phyloP scores from a whole-genome alignment of 2,797 vertebrate genomes.

The Malacoraja senta region DNA sequence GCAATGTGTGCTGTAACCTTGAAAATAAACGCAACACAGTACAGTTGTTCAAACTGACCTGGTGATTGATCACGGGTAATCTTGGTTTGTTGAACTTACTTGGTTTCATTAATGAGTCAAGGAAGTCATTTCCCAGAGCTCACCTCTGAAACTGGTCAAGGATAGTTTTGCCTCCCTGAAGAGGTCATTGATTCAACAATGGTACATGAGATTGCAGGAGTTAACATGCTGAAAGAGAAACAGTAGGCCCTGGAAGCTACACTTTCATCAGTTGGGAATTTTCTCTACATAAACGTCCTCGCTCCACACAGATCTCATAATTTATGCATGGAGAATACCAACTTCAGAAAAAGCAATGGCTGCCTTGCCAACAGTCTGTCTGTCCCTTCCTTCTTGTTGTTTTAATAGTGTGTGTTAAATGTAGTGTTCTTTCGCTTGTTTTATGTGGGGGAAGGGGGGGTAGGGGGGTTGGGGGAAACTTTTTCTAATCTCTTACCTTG shows the following conservation, averaged over 20 bases:
- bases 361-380: no score
- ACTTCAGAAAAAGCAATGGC: neutral
- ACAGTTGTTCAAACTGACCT: neutral
- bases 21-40: neutral
- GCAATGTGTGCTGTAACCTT: neutral
- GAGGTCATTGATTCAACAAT: neutral
- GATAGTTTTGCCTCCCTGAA: neutral
- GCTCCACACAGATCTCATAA: no score
- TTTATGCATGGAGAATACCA: neutral
- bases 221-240: neutral
- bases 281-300: no score
- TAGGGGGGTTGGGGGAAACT: no score
- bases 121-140: neutral
- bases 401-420: no score
- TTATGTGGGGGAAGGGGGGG: no score
- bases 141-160: neutral
- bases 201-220: neutral
- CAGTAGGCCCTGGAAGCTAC: neutral
- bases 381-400: no score
- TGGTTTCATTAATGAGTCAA: neutral
- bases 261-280: neutral
- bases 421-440: no score
- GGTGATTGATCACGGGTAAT: neutral
- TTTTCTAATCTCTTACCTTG: no score
- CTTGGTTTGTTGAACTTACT: neutral